A percentile compares a stretch with the other conserved stretches of the same genome.
phyloP scores from a whole-genome alignment of 2,797 vertebrate species.

The Acestrorhynchus altus region DNA sequence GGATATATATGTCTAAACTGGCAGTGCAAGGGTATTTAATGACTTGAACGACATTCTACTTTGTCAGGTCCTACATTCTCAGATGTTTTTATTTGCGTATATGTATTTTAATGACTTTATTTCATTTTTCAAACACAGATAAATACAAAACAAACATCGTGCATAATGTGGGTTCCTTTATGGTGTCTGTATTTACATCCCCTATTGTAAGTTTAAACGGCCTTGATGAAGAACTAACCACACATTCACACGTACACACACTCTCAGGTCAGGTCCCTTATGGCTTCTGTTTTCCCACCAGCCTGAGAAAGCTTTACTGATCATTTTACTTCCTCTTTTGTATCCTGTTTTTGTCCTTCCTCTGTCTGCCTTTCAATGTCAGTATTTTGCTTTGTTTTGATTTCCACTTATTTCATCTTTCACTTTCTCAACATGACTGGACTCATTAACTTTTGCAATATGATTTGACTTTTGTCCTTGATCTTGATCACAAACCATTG shows the following conservation, averaged over 20 bases:
- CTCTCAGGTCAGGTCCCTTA: background rate
- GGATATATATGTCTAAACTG: too few relatives aligned
- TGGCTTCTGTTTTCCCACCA: background rate
- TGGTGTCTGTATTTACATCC: too few relatives aligned
- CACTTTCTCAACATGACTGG: background rate
- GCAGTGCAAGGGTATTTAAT: too few relatives aligned
- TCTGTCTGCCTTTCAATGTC: slow-evolving; percentile 4
- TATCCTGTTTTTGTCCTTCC: background rate
- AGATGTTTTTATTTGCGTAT: too few relatives aligned
- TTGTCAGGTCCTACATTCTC: too few relatives aligned
- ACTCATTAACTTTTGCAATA: background rate
- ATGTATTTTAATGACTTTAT: too few relatives aligned
- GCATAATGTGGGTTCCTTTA: too few relatives aligned
- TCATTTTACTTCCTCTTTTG: background rate
- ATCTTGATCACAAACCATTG: background rate
- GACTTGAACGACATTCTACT: too few relatives aligned
- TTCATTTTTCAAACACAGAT: too few relatives aligned
- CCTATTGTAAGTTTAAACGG: too few relatives aligned
- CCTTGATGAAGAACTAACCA: too few relatives aligned
- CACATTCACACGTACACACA: slow-evolving; percentile 30
- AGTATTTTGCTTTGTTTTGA: background rate
- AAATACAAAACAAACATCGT: too few relatives aligned
- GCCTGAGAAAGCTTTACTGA: slow-evolving; percentile 14
- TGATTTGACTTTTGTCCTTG: background rate
- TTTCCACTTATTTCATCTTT: background rate